Percentiles rank a stretch among this genome's conserved stretches.
Conservation (phyloP, 2,888 invertebrate genomes). For the Campaea margaritaria region DNA sequence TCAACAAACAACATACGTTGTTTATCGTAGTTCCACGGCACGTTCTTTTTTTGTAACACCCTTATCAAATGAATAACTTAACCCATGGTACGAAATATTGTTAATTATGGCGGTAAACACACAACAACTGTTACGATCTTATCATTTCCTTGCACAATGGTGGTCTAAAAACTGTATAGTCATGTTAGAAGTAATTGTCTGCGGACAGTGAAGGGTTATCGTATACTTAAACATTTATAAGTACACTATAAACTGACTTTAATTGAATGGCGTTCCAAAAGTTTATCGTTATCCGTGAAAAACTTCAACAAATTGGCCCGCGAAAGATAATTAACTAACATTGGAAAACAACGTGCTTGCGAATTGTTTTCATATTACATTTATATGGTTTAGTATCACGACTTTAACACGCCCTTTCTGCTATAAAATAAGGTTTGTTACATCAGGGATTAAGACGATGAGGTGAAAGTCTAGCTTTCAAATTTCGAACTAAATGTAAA, state of each 20-base stretch:
- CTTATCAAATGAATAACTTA: constrained; percentile 1
- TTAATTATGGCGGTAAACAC: constrained; percentile 14
- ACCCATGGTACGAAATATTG: constrained; percentile 6
- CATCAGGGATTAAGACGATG: too few relatives aligned
- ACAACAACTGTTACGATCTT: constrained; percentile 9
- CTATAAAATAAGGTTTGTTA: too few relatives aligned
- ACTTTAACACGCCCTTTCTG: not conserved
- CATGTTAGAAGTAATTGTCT: not conserved
- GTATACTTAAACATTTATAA: constrained; percentile 14
- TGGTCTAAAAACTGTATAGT: constrained; percentile 8
- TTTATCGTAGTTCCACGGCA: not conserved
- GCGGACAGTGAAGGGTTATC: constrained; percentile 13
- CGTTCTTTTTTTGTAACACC: constrained; percentile 3
- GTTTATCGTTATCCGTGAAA: constrained; percentile 18
- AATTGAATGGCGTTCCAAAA: constrained; percentile 21
- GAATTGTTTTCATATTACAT: constrained; percentile 1
- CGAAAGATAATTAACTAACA: constrained; percentile 12
- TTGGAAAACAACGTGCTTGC: constrained; percentile 18
- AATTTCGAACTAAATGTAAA: too few relatives aligned
- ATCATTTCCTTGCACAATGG: constrained; percentile 13
- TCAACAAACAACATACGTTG: too few relatives aligned
- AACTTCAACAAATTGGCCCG: constrained; percentile 6
- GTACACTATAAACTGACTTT: constrained; percentile 9
- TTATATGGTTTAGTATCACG: not conserved
- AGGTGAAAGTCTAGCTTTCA: too few relatives aligned